Evolutionary conservation across 1,140 invertebrate genomes (phyloP).

Genomic region (Ceratina japonica): DNA sequence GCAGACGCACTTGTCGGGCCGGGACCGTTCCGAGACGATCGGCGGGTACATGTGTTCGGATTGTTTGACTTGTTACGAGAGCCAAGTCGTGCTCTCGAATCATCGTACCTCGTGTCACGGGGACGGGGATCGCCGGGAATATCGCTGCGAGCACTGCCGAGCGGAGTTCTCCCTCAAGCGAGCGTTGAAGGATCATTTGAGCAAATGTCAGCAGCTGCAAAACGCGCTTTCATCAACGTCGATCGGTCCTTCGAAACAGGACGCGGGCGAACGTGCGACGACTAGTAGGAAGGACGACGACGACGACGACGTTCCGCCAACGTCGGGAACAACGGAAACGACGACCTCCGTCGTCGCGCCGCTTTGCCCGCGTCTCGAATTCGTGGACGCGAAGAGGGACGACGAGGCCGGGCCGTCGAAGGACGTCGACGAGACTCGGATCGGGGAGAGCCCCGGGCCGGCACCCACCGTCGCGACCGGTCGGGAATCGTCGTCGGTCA

Average conservation of each 20-base stretch:
- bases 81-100: neutral
- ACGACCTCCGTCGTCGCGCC: neutral
- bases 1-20: slow-evolving; percentile 20
- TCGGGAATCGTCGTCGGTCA: neutral
- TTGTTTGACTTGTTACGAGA: slow-evolving; percentile 26
- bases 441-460: neutral
- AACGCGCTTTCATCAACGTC: neutral
- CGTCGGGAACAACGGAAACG: no score
- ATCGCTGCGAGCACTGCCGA: slow-evolving; percentile 42
- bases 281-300: neutral
- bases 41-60: slow-evolving; percentile 15
- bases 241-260: slow-evolving; percentile 6
- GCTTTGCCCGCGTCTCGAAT: neutral
- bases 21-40: neutral
- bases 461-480: no score
- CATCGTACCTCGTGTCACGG: slow-evolving; percentile 18
- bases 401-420: neutral
- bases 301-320: no score
- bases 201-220: neutral
- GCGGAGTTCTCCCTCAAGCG: slow-evolving; percentile 27
- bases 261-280: neutral
- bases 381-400: no score
- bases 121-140: slow-evolving; percentile 15
- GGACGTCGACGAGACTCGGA: neutral
- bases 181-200: slow-evolving; percentile 27